Evolutionary conservation across 2,113 vertebrate genomes (phyloP).

Genomic region (Cromileptes altivelis): DNA sequence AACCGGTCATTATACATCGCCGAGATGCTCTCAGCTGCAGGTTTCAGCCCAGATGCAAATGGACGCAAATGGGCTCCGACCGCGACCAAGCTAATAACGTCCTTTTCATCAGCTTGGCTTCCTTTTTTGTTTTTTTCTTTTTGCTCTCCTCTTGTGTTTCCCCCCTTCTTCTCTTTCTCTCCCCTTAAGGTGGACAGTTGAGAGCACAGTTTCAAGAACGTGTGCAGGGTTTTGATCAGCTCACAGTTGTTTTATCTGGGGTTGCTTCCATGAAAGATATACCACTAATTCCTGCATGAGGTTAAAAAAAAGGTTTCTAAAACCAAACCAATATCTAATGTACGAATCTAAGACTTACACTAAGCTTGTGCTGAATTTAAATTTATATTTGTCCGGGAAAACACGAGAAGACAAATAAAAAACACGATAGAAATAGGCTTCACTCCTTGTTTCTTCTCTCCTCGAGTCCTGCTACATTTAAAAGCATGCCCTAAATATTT

Average conservation of each 20-base stretch:
- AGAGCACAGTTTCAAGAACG: constrained; percentile 11
- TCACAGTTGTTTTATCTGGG: not conserved
- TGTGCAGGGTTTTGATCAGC: constrained; percentile 12
- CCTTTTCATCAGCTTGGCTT: constrained; percentile 77
- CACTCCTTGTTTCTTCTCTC: too few relatives aligned
- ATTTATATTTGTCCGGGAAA: not conserved
- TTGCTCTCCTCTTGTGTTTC: constrained; percentile 14
- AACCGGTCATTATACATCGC: constrained; percentile 98
- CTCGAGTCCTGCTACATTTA: not conserved
- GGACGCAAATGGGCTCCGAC: constrained; percentile 98
- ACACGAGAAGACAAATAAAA: not conserved
- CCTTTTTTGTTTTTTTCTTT: constrained; percentile 51
- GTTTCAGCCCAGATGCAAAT: constrained; percentile 97
- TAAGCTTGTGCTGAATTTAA: not conserved
- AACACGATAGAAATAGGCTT: too few relatives aligned
- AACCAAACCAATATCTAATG: not conserved
- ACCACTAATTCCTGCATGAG: not conserved
- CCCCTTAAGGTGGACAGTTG: constrained; percentile 69
- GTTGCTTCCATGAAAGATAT: constrained; percentile 7
- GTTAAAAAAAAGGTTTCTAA: not conserved
- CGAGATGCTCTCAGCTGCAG: constrained; percentile 97
- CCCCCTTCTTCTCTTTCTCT: constrained; percentile 12
- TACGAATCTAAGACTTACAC: not conserved
- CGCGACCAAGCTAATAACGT: constrained; percentile 94
- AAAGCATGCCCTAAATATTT: not conserved